Base-by-base conservation (phyloP, 2,888 invertebrate genomes). In the Galeruca laticollis region DNA sequence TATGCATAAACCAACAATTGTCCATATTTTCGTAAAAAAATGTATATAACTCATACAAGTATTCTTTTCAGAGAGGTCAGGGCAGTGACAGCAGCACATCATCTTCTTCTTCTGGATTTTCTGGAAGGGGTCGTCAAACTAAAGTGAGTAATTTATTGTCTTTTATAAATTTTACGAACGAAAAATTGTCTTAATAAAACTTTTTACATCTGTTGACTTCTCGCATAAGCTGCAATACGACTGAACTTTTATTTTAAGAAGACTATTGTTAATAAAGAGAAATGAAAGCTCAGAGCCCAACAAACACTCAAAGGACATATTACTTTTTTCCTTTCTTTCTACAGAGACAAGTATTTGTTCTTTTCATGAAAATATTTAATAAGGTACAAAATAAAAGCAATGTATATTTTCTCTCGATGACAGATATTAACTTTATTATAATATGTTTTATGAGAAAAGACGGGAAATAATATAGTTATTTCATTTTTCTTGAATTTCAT, bases 111-210 rank as follows among this genome's bases (percentile, higher is more conserved):
- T 70, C 73, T 78, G 86, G 86, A 80, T 88, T 87, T 77, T 82
- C 80, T 85, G 79, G 80, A 85, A 80, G 86, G 86, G 82, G 86
- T 70, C 82, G 87, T 79, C 87, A 88, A 83, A 86, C 87, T 79
- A 88, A 88, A 86, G 90, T 90, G 84, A 89, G 89, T 86, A 49
- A 49, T 56, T 20, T 57, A 26, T 40, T n/a, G 20, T 47, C 0
- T 47, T 15, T 9, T 9, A 47, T 2, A 6, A 47, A 9, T 47
- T 13, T 47, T 47, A 47, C 2, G 18, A 9, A 18, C 9, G 40
- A n/a, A n/a, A 40, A n/a, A 13, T n/a, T 6, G 13, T 40, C 1
- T 13, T 40, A 40, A 40, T 40, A n/a, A 5, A n/a, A 40, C 4
- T n/a, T 3, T 5, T n/a, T n/a, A 4, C n/a, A 6, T n/a, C n/a